These are phyloP conservation scores for Macrophya annulata DNA, from an alignment of 2,888 invertebrate species.

Conservation along the genomic window DNA sequence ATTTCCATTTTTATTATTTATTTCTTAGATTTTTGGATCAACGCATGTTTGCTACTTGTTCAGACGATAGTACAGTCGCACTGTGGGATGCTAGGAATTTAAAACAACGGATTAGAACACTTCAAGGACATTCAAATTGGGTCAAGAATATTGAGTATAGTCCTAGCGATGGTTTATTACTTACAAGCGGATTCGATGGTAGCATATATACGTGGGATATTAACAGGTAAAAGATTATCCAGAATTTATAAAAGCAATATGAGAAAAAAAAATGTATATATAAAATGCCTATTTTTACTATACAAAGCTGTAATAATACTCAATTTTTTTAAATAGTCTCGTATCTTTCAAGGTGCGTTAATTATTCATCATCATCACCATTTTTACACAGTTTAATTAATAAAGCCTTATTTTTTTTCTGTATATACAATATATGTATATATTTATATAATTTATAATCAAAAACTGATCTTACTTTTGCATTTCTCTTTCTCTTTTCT, in stretches of 20 bases:
- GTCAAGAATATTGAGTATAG: slow-evolving; percentile 97
- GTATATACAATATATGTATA: too few relatives aligned
- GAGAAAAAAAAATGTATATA: background rate
- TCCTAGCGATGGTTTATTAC: slow-evolving; percentile 89
- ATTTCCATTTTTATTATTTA: slow-evolving; percentile 57
- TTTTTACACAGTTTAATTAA: too few relatives aligned
- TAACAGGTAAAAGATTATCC: slow-evolving; percentile 83
- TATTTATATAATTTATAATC: background rate
- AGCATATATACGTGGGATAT: slow-evolving; percentile 97
- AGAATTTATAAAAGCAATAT: background rate
- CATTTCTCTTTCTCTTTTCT: slow-evolving; percentile 42
- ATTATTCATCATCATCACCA: background rate
- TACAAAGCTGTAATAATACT: background rate
- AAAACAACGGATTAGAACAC: slow-evolving; percentile 87
- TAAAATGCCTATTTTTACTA: background rate
- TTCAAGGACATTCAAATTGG: slow-evolving; percentile 96
- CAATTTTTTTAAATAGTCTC: background rate
- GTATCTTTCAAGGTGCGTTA: background rate
- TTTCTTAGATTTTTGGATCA: slow-evolving; percentile 90
- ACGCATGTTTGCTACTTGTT: slow-evolving; percentile 95
- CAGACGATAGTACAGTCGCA: slow-evolving; percentile 96
- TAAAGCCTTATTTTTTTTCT: background rate
- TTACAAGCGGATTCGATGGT: slow-evolving; percentile 96
- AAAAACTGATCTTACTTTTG: slow-evolving; percentile 27
- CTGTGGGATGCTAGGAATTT: slow-evolving; percentile 96